A percentile compares a stretch with the other conserved stretches of the same genome.
Conservation (phyloP, 1,140 invertebrate genomes). For the Drosophila seguyi region DNA sequence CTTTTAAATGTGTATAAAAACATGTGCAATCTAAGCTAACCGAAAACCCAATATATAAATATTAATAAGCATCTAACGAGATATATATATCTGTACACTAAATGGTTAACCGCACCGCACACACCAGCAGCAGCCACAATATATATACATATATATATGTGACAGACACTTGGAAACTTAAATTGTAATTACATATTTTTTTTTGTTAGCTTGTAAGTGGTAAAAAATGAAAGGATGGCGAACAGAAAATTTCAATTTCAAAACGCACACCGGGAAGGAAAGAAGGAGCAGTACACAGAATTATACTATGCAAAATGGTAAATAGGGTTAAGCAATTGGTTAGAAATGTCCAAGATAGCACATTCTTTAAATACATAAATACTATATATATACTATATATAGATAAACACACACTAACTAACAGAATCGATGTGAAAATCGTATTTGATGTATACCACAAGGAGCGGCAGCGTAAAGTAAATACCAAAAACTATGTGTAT, state of each 20-base stretch:
- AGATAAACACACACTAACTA: constrained; percentile 29
- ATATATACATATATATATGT: too few species aligned
- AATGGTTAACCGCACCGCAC: constrained; percentile 48
- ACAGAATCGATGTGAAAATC: constrained; percentile 44
- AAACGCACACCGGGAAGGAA: too few species aligned
- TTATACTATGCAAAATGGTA: constrained; percentile 27
- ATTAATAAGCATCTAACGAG: constrained; percentile 39
- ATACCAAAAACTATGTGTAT: constrained; percentile 60
- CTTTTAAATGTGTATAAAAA: constrained; percentile 82
- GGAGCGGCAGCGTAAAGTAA: constrained; percentile 11
- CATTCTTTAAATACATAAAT: constrained; percentile 53
- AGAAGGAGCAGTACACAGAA: background rate
- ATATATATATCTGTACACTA: constrained; percentile 55
- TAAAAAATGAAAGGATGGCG: constrained; percentile 27
- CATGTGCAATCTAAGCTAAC: constrained; percentile 65
- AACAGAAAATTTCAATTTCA: constrained; percentile 19
- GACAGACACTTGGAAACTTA: constrained; percentile 58
- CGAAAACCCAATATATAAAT: constrained; percentile 40
- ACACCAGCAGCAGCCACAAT: constrained; percentile 40
- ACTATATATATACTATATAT: constrained; percentile 22
- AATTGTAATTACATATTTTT: constrained; percentile 69
- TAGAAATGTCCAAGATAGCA: constrained; percentile 68
- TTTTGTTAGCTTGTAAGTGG: constrained; percentile 63
- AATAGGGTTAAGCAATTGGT: constrained; percentile 40
- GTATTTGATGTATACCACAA: constrained; percentile 75